These are phyloP conservation scores for Neodiprion lecontei DNA, from an alignment of 1,140 invertebrate species.

Conservation along the genomic window DNA sequence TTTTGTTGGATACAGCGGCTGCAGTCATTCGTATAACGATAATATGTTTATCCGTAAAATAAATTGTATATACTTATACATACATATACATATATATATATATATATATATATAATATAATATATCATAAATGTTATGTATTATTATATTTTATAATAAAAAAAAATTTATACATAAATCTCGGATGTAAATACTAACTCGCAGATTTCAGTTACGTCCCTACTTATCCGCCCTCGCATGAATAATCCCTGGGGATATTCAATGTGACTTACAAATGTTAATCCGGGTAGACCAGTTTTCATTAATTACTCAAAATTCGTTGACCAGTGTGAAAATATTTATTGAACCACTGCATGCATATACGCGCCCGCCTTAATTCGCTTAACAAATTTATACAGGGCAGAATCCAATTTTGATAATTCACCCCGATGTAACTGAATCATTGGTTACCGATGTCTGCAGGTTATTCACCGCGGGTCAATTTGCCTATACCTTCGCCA, in stretches of 20 bases:
- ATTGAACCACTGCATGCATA: background rate
- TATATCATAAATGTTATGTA: constrained; percentile 45
- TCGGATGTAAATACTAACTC: too few species aligned
- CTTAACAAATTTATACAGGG: background rate
- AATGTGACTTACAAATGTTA: background rate
- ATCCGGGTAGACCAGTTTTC: background rate
- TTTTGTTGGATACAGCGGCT: background rate
- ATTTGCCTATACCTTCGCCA: background rate
- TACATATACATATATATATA: constrained; percentile 19
- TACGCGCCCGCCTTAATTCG: background rate
- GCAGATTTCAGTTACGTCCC: background rate
- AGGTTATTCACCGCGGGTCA: background rate
- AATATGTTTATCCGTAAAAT: constrained; percentile 6
- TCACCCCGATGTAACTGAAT: background rate
- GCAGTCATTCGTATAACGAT: background rate
- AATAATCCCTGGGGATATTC: background rate
- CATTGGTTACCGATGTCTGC: constrained; percentile 1
- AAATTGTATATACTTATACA: constrained; percentile 14
- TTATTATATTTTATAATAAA: constrained; percentile 55
- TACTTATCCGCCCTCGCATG: background rate
- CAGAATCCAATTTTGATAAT: background rate
- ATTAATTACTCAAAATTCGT: background rate
- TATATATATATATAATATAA: constrained; percentile 36
- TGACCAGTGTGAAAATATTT: background rate
- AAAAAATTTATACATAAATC: constrained; percentile 15